Conservation (phyloP, 2,797 vertebrate species). For the Cryptoprocta ferox region DNA sequence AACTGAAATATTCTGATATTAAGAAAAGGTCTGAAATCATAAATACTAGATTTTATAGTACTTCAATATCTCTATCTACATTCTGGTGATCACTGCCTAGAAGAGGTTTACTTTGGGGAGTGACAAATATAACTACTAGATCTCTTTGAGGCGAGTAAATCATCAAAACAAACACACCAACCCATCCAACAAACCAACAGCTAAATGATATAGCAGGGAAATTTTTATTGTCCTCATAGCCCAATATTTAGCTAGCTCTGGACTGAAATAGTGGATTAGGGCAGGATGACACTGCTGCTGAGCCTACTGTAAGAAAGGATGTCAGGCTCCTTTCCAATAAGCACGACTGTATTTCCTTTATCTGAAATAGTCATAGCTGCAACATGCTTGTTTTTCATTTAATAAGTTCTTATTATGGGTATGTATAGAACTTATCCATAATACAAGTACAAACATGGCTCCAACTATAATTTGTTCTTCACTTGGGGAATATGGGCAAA, state of each 20-base stretch:
- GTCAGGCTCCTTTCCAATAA: conserved; percentile 9
- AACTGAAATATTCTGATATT: not conserved
- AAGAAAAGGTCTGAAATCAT: conserved; percentile 36
- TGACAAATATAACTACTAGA: conserved; percentile 21
- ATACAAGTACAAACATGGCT: not conserved
- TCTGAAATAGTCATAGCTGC: conserved; percentile 14
- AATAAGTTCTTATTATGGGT: not conserved
- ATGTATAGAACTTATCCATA: not conserved
- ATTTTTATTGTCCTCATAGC: not conserved
- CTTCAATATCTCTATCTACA: not conserved
- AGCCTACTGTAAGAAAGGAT: conserved; percentile 12
- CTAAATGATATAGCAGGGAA: not conserved
- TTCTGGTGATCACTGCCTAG: not conserved
- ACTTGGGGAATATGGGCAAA: not conserved
- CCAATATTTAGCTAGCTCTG: not conserved
- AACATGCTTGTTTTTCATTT: not conserved
- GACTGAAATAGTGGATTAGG: not conserved
- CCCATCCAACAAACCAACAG: conserved; percentile 37
- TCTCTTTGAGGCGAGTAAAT: conserved; percentile 18
- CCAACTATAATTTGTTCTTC: conserved; percentile 24
- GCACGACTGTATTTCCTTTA: conserved; percentile 25
- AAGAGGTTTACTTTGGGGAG: not conserved
- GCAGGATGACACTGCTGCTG: not conserved
- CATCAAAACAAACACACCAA: conserved; percentile 3
- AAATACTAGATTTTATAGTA: conserved; percentile 14